phyloP scores from a whole-genome alignment of 2,797 vertebrate species.

The Pipistrellus kuhlii region DNA sequence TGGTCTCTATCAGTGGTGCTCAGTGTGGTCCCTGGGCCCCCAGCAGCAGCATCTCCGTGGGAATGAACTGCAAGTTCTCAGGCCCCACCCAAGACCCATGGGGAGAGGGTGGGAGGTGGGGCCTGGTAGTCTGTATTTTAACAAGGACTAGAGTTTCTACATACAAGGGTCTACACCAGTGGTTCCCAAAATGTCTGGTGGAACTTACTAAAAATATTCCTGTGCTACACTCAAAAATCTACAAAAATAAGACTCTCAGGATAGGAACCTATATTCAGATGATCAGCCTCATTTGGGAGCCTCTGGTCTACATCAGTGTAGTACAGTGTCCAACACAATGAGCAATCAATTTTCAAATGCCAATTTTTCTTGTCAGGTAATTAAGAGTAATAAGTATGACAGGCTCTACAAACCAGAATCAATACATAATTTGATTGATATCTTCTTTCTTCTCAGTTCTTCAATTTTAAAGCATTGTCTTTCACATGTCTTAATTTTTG shows the following conservation, averaged over 20 bases:
- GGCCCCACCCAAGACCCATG: neutral
- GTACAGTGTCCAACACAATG: neutral
- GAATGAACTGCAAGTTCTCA: neutral
- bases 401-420: neutral
- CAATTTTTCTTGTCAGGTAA: constrained; percentile 2
- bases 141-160: neutral
- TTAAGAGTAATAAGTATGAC: neutral
- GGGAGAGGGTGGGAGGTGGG: neutral
- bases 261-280: neutral
- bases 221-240: neutral
- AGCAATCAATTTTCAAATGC: neutral
- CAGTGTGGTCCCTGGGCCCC: neutral
- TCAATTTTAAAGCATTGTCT: constrained; percentile 34
- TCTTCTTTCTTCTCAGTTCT: constrained; percentile 4
- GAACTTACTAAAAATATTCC: constrained; percentile 4
- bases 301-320: neutral
- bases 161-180: neutral
- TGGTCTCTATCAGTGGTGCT: neutral
- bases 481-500: neutral
- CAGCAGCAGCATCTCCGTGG: neutral
- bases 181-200: neutral
- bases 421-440: neutral
- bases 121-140: neutral
- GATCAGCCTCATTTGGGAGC: neutral
- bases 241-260: neutral